Evolutionary conservation across 2,888 invertebrate genomes (phyloP).

Genomic region (Anthophora plumipes): DNA sequence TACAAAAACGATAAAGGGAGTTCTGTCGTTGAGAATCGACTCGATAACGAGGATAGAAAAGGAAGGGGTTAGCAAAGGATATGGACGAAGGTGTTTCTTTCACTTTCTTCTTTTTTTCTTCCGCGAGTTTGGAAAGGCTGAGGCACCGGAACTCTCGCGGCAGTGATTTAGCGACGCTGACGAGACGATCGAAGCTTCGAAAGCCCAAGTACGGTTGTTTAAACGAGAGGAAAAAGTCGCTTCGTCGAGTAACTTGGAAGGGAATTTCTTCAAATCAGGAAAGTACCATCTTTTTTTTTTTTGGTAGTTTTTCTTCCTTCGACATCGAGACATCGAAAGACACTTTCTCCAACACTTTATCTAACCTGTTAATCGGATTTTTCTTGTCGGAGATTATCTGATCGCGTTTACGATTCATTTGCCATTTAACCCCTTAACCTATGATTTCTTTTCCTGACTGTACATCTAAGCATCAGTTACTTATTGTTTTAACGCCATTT

Average conservation of each 20-base stretch:
- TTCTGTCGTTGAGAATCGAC: not conserved
- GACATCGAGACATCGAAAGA: not conserved
- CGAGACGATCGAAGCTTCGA: constrained; percentile 29
- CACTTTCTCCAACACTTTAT: too few species aligned
- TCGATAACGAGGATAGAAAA: constrained; percentile 3
- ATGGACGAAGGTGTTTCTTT: too few species aligned
- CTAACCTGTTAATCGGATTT: too few species aligned
- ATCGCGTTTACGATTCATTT: too few species aligned
- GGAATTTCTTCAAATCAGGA: not conserved
- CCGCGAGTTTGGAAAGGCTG: too few species aligned
- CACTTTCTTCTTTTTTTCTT: too few species aligned
- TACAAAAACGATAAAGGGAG: not conserved
- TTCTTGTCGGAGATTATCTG: too few species aligned
- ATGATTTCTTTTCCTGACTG: too few species aligned
- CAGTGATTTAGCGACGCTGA: not conserved
- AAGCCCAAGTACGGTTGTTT: constrained; percentile 3
- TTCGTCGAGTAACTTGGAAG: not conserved
- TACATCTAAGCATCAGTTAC: too few species aligned
- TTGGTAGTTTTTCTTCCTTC: not conserved
- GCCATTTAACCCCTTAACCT: too few species aligned
- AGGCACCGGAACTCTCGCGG: constrained; percentile 9
- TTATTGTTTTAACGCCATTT: too few species aligned
- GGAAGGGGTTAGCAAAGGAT: not conserved
- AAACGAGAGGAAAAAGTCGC: constrained; percentile 2
- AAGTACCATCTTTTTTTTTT: too few species aligned